These are phyloP conservation scores for Malacoctenus gilli DNA, from an alignment of 2,797 vertebrate species.

Conservation along the genomic window DNA sequence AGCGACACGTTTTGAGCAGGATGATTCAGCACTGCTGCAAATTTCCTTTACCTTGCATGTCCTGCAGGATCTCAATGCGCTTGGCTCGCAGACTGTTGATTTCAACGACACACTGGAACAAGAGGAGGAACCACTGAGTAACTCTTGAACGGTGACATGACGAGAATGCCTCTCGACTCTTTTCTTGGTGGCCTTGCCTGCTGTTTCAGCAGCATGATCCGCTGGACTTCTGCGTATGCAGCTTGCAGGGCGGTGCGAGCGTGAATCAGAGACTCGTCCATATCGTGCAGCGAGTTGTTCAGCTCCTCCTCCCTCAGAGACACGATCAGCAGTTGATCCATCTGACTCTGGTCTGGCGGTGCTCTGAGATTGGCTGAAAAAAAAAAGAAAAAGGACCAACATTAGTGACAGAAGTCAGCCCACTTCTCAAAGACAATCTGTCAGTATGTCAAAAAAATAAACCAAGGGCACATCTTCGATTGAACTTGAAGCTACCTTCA, in stretches of 20 bases:
- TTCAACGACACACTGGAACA: slow-evolving; percentile 85
- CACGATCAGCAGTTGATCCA: slow-evolving; percentile 88
- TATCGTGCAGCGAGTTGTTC: slow-evolving; percentile 82
- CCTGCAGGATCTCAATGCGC: slow-evolving; percentile 92
- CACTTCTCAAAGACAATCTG: not conserved
- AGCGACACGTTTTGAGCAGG: not conserved
- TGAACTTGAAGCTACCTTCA: slow-evolving; percentile 76
- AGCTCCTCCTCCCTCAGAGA: slow-evolving; percentile 91
- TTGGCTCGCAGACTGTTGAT: slow-evolving; percentile 88
- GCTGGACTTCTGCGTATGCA: slow-evolving; percentile 89
- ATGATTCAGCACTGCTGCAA: not conserved
- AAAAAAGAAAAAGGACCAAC: not conserved
- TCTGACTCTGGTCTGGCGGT: slow-evolving; percentile 81
- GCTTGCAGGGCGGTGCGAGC: slow-evolving; percentile 85
- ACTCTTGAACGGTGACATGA: no score
- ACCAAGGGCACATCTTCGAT: no score
- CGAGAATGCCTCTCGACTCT: no score
- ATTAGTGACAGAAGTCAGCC: no score
- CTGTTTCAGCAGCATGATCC: slow-evolving; percentile 86
- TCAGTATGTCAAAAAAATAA: no score
- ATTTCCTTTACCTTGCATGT: slow-evolving; percentile 84
- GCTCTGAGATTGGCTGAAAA: not conserved
- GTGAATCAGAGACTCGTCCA: slow-evolving; percentile 85
- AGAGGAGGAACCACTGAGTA: no score
- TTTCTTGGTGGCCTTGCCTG: no score